These are phyloP conservation scores for Chrysolina americana DNA, from an alignment of 2,888 invertebrate genomes.

Conservation along the genomic window DNA sequence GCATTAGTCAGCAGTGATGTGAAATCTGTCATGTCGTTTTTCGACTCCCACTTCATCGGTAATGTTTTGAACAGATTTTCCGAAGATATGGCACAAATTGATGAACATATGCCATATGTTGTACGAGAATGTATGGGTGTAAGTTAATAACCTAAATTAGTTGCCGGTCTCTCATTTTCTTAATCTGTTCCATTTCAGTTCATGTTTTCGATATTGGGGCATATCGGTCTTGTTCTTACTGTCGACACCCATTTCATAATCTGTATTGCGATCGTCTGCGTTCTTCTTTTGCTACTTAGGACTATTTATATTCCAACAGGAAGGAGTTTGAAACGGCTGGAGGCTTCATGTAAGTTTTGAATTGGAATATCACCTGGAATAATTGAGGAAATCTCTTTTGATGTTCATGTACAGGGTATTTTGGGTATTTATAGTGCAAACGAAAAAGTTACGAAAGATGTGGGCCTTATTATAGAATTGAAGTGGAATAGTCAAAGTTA, in stretches of 20 bases:
- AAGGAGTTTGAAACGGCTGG: slow-evolving; percentile 80
- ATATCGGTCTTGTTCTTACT: slow-evolving; percentile 49
- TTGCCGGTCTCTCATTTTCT: background rate
- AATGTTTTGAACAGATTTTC: slow-evolving; percentile 62
- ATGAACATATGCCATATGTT: slow-evolving; percentile 57
- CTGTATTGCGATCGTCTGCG: slow-evolving; percentile 52
- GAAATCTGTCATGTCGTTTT: slow-evolving; percentile 60
- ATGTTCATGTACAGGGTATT: too few relatives aligned
- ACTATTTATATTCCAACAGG: slow-evolving; percentile 75
- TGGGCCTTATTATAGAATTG: too few relatives aligned
- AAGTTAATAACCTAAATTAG: slow-evolving; percentile 30
- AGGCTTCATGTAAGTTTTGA: slow-evolving; percentile 75
- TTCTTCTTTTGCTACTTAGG: slow-evolving; percentile 52
- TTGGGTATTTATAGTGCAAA: too few relatives aligned
- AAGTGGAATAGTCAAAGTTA: too few relatives aligned
- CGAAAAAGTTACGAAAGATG: too few relatives aligned
- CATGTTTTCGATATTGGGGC: slow-evolving; percentile 47
- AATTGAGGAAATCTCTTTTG: too few relatives aligned
- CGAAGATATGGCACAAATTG: slow-evolving; percentile 59
- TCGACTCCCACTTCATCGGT: slow-evolving; percentile 61
- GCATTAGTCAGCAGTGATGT: slow-evolving; percentile 56
- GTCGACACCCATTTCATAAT: slow-evolving; percentile 56
- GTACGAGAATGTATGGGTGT: slow-evolving; percentile 54
- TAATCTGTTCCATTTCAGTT: background rate
- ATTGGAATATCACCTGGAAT: slow-evolving; percentile 45